Percentiles rank a stretch among this genome's conserved stretches.
Evolutionary conservation across 2,797 vertebrate species (phyloP).

Genomic region (Poliocrania exsul): DNA sequence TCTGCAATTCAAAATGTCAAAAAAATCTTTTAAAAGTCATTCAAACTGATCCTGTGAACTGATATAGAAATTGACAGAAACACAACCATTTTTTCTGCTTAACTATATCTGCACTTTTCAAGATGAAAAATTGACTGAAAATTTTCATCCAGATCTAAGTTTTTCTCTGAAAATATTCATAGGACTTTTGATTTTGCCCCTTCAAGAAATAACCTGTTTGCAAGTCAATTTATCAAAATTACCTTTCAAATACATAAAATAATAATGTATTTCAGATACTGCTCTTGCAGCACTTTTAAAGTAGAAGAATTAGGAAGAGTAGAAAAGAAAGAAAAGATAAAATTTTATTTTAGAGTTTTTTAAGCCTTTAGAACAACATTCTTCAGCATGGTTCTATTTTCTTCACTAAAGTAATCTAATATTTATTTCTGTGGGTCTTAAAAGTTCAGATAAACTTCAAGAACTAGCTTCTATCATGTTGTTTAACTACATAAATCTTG

Average conservation of each 20-base stretch:
- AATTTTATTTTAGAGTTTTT: conserved; percentile 50
- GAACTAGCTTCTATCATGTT: background rate
- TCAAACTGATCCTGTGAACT: conserved; percentile 4
- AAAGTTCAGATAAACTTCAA: conserved; percentile 60
- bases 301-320: background rate
- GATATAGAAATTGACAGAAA: conserved; percentile 57
- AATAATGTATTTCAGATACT: conserved; percentile 38
- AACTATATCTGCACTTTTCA: conserved; percentile 26
- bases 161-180: background rate
- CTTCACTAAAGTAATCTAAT: background rate
- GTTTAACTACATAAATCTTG: conserved; percentile 32
- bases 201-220: conserved; percentile 55
- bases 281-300: conserved; percentile 38
- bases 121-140: conserved; percentile 26
- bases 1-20: conserved; percentile 54
- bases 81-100: background rate
- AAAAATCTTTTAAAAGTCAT: conserved; percentile 46
- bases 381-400: background rate
- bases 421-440: background rate
- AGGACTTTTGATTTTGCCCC: background rate
- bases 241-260: conserved; percentile 44
- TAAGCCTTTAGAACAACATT: conserved; percentile 25
- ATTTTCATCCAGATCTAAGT: background rate
- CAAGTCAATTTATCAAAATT: conserved; percentile 44
- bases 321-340: conserved; percentile 56